Conservation (phyloP, 2,113 vertebrate species). For the Tychaedon coryphoeus region DNA sequence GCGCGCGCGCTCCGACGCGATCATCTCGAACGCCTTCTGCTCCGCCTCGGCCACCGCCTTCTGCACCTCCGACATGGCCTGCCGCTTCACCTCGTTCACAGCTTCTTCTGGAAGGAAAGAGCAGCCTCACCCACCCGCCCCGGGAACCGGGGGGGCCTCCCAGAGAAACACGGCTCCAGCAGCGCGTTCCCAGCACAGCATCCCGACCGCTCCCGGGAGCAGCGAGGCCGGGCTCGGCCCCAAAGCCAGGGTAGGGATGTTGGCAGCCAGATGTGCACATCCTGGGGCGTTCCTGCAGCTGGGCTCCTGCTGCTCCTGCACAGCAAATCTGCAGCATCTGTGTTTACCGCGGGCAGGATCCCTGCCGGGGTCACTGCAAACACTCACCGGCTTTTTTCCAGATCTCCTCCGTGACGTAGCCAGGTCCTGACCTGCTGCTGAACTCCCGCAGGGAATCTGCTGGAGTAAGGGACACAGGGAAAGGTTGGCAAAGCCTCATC, state of each 20-base stretch:
- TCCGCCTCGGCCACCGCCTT: constrained; percentile 96
- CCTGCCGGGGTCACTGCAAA: not conserved
- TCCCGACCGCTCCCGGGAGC: rapidly evolving
- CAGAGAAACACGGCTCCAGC: rapidly evolving
- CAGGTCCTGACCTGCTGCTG: constrained; percentile 82
- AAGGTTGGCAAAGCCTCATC: not conserved
- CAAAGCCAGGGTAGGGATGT: rapidly evolving
- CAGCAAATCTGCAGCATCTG: not conserved
- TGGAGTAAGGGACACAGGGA: not conserved
- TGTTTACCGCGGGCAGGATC: not conserved
- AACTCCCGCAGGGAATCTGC: constrained; percentile 92
- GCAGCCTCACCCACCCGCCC: constrained; percentile 44
- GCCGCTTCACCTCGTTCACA: constrained; percentile 98
- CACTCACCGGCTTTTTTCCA: constrained; percentile 97
- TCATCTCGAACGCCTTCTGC: constrained; percentile 99
- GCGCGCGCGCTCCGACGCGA: constrained; percentile 90
- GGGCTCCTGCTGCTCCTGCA: not conserved
- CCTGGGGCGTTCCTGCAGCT: not conserved
- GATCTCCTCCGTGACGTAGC: constrained; percentile 96
- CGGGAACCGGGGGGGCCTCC: rapidly evolving
- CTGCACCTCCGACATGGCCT: constrained; percentile 98
- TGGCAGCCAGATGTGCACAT: not conserved
- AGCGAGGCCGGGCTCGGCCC: rapidly evolving
- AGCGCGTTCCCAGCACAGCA: rapidly evolving
- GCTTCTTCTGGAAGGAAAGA: constrained; percentile 88